phyloP scores from a whole-genome alignment of 1,140 invertebrate genomes.

The Tetramorium parvispinum region DNA sequence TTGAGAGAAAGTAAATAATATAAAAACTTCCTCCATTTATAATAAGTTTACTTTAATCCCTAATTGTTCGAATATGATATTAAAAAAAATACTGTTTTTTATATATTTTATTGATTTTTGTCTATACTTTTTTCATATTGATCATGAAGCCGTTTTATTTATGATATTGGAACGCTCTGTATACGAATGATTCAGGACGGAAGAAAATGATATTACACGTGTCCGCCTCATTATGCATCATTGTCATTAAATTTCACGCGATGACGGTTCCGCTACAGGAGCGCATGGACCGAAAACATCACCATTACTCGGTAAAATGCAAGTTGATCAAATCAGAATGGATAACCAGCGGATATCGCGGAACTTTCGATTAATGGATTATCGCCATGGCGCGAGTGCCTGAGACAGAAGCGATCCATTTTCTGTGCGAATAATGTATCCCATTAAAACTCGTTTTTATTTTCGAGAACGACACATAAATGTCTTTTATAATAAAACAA shows the following conservation, averaged over 20 bases:
- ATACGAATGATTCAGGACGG: not conserved
- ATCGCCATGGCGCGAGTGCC: constrained; percentile 6
- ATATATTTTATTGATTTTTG: not conserved
- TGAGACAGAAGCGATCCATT: constrained; percentile 33
- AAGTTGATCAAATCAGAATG: constrained; percentile 55
- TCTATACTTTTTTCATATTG: too few species aligned
- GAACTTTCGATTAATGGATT: constrained; percentile 61
- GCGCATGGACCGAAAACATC: constrained; percentile 19
- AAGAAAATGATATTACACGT: constrained; percentile 25
- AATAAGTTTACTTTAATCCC: not conserved
- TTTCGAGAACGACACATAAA: not conserved
- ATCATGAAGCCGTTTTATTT: not conserved
- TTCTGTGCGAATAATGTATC: constrained; percentile 1
- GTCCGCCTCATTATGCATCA: constrained; percentile 39
- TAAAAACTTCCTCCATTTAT: not conserved
- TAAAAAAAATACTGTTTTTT: not conserved
- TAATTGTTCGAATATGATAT: not conserved
- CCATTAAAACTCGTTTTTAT: constrained; percentile 1
- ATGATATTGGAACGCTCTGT: not conserved
- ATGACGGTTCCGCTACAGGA: constrained; percentile 18
- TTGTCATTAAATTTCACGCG: constrained; percentile 55
- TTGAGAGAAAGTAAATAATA: not conserved
- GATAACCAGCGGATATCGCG: constrained; percentile 35
- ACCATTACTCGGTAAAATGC: constrained; percentile 29
- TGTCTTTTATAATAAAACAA: not conserved